Evolutionary conservation across 1,140 invertebrate genomes (phyloP).

Genomic region (Aphelinus certus): DNA sequence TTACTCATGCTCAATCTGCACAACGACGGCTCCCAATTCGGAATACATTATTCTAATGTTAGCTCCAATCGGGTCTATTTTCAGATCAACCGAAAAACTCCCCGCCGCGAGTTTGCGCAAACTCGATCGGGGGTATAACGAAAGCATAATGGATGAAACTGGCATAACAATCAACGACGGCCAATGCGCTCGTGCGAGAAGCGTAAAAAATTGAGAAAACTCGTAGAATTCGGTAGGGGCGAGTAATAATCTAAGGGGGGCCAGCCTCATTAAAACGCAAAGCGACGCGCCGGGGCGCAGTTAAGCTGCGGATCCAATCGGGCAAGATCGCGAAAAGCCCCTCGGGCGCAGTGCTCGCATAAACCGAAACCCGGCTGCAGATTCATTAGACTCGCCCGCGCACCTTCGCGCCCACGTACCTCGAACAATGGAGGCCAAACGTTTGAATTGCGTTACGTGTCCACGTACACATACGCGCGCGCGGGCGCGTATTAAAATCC

Average conservation of each 20-base stretch:
- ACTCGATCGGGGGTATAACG: too few relatives aligned
- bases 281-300: neutral
- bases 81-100: too few relatives aligned
- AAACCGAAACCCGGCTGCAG: neutral
- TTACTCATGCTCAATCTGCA: too few relatives aligned
- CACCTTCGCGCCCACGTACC: conserved; percentile 5
- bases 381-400: neutral
- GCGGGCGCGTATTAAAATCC: too few relatives aligned
- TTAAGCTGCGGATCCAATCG: neutral
- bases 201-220: neutral
- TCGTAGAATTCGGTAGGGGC: neutral
- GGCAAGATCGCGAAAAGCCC: conserved; percentile 2
- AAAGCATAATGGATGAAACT: too few relatives aligned
- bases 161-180: too few relatives aligned
- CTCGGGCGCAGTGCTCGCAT: neutral
- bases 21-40: too few relatives aligned
- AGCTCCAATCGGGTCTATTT: too few relatives aligned
- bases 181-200: too few relatives aligned
- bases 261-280: neutral
- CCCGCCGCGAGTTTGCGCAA: too few relatives aligned
- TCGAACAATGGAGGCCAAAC: neutral
- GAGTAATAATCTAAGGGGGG: too few relatives aligned
- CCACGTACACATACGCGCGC: neutral
- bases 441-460: conserved; percentile 6
- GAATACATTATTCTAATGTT: too few relatives aligned